A percentile compares a stretch with the other conserved stretches of the same genome.
These are phyloP conservation scores for Catalaphyllia jardinei DNA, from an alignment of 64 coral and sea anemone genomes.

Conservation along the genomic window DNA sequence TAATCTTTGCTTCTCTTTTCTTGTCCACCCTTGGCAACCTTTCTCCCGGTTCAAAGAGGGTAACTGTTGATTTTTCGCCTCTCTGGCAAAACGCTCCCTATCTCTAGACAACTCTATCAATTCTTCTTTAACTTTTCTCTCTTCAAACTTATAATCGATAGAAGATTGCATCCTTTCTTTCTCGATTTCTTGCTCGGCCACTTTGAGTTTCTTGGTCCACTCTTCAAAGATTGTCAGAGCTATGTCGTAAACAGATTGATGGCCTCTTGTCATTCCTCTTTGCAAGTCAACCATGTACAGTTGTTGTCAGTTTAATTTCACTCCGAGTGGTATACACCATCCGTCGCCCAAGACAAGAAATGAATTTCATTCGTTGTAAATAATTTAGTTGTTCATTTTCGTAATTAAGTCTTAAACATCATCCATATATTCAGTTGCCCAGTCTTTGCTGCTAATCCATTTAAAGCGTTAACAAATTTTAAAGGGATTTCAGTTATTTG, in stretches of 20 bases:
- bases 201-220: conserved; percentile 19
- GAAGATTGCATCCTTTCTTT: conserved; percentile 16
- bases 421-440: not conserved
- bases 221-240: conserved; percentile 58
- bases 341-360: no score
- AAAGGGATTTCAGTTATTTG: not conserved
- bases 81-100: conserved; percentile 30
- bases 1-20: conserved; percentile 4
- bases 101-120: conserved; percentile 37
- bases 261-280: not conserved
- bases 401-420: not conserved
- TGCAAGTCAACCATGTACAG: not conserved
- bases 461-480: not conserved
- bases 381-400: not conserved
- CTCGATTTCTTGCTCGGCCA: conserved; percentile 31
- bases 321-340: no score
- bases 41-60: conserved; percentile 7
- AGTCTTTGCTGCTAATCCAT: not conserved
- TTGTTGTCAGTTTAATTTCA: no score
- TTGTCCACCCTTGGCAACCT: not conserved
- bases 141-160: conserved; percentile 45
- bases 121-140: conserved; percentile 52
- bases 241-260: conserved; percentile 60
- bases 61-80: not conserved
- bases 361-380: no score